Conservation (phyloP, 2,797 vertebrate genomes). For the Scolopax bukidnonensis region DNA sequence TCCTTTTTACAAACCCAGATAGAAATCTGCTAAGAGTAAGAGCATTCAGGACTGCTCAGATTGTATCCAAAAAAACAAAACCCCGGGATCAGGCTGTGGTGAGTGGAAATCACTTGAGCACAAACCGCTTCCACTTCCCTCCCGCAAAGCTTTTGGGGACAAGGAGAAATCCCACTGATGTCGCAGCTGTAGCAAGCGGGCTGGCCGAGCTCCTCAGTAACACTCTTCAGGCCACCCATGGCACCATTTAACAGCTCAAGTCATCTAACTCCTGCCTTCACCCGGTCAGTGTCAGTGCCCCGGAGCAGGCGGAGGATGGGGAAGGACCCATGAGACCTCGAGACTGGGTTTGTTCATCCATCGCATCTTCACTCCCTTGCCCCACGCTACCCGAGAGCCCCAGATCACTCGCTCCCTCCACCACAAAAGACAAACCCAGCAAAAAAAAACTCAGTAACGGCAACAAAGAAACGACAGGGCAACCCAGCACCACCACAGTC, state of each 20-base stretch:
- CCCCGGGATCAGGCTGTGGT: background rate
- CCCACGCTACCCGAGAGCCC: background rate
- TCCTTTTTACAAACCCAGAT: conserved; percentile 30
- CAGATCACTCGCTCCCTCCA: background rate
- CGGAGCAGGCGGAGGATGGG: background rate
- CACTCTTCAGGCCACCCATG: background rate
- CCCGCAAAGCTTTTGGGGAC: background rate
- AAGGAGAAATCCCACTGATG: background rate
- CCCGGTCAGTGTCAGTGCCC: background rate
- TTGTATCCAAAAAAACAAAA: conserved; percentile 4
- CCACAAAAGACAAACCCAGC: conserved; percentile 8
- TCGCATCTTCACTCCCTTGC: background rate
- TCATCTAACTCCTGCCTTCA: rapidly evolving
- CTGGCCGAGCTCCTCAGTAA: background rate
- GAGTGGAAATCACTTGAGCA: background rate
- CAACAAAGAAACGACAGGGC: conserved; percentile 9
- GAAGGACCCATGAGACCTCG: background rate
- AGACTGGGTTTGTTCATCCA: background rate
- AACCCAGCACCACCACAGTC: background rate
- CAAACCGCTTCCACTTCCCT: background rate
- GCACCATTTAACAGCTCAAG: background rate
- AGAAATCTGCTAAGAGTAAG: conserved; percentile 17
- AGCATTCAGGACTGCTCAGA: conserved; percentile 31
- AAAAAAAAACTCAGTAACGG: background rate
- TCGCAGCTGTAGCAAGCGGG: background rate